A percentile compares a stretch with the other conserved stretches of the same genome.
Evolutionary conservation across 2,888 invertebrate species (phyloP).

Genomic region (Lochmaea crataegi): DNA sequence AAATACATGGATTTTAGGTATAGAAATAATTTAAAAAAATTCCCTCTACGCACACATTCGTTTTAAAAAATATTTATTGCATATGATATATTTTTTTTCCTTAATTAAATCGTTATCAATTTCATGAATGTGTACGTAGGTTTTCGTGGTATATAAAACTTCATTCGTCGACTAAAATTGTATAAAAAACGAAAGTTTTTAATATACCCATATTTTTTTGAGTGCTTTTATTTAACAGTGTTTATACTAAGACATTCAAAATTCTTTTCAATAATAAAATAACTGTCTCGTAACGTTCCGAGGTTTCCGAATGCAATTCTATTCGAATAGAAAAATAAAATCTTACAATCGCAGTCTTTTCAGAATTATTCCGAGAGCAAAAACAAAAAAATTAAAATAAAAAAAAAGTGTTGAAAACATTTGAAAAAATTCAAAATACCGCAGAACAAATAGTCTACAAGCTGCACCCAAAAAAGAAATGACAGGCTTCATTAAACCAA

Average conservation of each 20-base stretch:
- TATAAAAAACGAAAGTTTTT: conserved; percentile 55
- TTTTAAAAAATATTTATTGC: conserved; percentile 53
- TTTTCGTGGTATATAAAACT: conserved; percentile 48
- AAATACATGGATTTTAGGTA: conserved; percentile 58
- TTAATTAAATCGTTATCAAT: conserved; percentile 33
- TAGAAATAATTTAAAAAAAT: conserved; percentile 56
- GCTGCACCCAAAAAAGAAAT: too few relatives aligned
- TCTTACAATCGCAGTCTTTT: conserved; percentile 20
- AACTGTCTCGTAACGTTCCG: conserved; percentile 41
- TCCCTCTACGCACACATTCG: conserved; percentile 49
- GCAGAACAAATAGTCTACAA: too few relatives aligned
- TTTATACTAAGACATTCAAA: conserved; percentile 54
- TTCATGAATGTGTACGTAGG: conserved; percentile 47
- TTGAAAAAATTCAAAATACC: too few relatives aligned
- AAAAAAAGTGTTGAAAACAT: too few relatives aligned
- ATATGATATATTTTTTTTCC: conserved; percentile 46
- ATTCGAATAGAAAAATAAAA: conserved; percentile 21
- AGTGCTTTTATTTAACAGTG: conserved; percentile 60
- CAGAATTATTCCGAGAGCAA: background rate
- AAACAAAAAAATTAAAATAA: background rate
- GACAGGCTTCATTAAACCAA: too few relatives aligned
- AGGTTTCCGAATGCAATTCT: conserved; percentile 35
- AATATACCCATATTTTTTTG: conserved; percentile 49
- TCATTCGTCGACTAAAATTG: conserved; percentile 52
- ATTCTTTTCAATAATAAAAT: conserved; percentile 44